Percentiles rank a stretch among this genome's conserved stretches.
Evolutionary conservation across 2,797 vertebrate species (phyloP).

Genomic region (Poeciliopsis turneri): DNA sequence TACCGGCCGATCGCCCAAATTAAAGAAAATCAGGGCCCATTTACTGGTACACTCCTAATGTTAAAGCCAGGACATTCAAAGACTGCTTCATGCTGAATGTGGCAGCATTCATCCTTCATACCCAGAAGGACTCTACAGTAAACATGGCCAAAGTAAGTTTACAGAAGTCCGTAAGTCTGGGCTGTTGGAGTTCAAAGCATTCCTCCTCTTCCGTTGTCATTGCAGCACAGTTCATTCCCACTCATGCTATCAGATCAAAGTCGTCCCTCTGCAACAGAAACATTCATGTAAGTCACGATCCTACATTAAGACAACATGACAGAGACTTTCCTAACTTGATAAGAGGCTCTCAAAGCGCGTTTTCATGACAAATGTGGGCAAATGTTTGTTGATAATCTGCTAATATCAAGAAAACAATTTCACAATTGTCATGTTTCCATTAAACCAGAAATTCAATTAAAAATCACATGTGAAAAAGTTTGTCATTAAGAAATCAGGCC

Average conservation of each 20-base stretch:
- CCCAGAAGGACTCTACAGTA: not conserved
- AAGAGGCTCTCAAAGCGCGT: not conserved
- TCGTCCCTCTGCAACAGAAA: conserved; percentile 82
- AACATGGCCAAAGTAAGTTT: not conserved
- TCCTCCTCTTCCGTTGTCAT: not conserved
- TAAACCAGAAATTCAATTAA: too few species aligned
- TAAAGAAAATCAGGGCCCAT: not conserved
- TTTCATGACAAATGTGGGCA: too few species aligned
- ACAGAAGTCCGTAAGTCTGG: not conserved
- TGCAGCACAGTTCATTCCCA: conserved; percentile 6
- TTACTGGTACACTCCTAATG: too few species aligned
- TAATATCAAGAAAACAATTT: too few species aligned
- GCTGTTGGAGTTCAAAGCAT: not conserved
- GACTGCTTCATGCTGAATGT: not conserved
- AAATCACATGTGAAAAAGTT: too few species aligned
- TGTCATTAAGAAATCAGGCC: too few species aligned
- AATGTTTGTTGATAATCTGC: too few species aligned
- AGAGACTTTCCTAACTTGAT: not conserved
- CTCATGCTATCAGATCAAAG: conserved; percentile 82
- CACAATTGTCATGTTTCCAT: too few species aligned
- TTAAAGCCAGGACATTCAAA: not conserved
- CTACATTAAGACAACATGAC: not conserved
- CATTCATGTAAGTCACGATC: not conserved
- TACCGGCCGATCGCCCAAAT: not conserved
- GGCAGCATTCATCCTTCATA: not conserved